A percentile compares a stretch with the other conserved stretches of the same genome.
These are phyloP conservation scores for Strix uralensis DNA, from an alignment of 2,113 vertebrate species.

Conservation along the genomic window DNA sequence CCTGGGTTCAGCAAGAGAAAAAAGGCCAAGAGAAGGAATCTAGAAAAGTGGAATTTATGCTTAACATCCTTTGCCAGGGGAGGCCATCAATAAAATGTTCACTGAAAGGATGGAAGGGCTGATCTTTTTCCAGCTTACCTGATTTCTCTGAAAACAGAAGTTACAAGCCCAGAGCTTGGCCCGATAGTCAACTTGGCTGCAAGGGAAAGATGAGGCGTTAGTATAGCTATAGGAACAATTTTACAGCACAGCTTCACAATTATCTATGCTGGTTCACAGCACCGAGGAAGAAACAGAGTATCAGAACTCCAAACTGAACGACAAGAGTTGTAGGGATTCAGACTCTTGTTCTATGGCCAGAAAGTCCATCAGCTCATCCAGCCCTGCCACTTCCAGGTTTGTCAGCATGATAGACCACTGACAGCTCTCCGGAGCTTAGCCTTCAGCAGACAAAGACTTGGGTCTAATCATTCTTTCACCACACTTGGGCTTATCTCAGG, in stretches of 20 bases:
- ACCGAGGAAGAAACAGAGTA: background rate
- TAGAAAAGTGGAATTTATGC: background rate
- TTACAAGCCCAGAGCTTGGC: slow-evolving; percentile 99
- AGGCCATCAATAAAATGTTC: background rate
- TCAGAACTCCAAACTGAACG: background rate
- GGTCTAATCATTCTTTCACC: background rate
- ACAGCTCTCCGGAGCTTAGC: background rate
- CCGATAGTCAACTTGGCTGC: slow-evolving; percentile 94
- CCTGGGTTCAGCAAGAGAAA: background rate
- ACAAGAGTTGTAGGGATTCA: background rate
- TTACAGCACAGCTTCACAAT: background rate
- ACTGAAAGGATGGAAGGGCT: background rate
- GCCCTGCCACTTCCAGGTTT: background rate
- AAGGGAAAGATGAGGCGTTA: background rate
- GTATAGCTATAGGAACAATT: background rate
- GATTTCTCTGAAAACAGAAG: slow-evolving; percentile 98
- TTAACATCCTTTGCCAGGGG: background rate
- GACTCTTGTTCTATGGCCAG: background rate
- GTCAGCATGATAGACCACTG: background rate
- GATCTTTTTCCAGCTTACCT: slow-evolving; percentile 74
- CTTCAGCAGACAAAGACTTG: background rate
- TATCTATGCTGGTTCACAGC: background rate
- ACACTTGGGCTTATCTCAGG: background rate
- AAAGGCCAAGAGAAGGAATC: background rate
- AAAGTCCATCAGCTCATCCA: background rate